These are phyloP conservation scores for Drosophila imparisetae DNA, from an alignment of 2,888 invertebrate genomes.

Conservation along the genomic window DNA sequence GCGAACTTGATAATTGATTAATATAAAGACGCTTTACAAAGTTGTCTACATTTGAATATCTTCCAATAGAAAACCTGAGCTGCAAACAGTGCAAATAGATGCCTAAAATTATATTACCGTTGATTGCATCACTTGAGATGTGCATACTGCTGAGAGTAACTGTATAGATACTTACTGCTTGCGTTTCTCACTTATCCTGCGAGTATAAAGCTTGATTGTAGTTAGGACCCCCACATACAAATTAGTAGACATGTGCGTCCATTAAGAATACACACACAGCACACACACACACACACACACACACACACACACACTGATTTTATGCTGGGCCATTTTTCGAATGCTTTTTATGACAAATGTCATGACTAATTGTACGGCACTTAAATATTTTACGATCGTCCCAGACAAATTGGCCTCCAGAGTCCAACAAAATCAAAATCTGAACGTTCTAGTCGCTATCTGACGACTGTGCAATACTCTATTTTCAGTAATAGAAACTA, in stretches of 20 bases:
- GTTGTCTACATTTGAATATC: not conserved
- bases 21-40: conserved; percentile 1
- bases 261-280: conserved; percentile 8
- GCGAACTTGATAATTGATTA: not conserved
- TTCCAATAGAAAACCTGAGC: not conserved
- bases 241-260: not conserved
- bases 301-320: conserved; percentile 25
- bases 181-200: conserved; percentile 8
- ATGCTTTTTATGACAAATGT: conserved; percentile 65
- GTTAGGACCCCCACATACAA: not conserved
- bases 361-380: conserved; percentile 75
- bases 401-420: conserved; percentile 40
- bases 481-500: not conserved
- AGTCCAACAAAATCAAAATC: conserved; percentile 17
- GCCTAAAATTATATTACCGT: not conserved
- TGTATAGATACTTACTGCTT: not conserved
- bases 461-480: not conserved
- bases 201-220: not conserved
- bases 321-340: conserved; percentile 34
- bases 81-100: not conserved
- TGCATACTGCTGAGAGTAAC: not conserved
- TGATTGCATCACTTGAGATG: no score
- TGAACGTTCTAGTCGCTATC: not conserved
- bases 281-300: conserved; percentile 6
- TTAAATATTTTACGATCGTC: conserved; percentile 59